Evolutionary conservation across 2,113 vertebrate genomes (phyloP).

Genomic region (Cavia aperea): DNA sequence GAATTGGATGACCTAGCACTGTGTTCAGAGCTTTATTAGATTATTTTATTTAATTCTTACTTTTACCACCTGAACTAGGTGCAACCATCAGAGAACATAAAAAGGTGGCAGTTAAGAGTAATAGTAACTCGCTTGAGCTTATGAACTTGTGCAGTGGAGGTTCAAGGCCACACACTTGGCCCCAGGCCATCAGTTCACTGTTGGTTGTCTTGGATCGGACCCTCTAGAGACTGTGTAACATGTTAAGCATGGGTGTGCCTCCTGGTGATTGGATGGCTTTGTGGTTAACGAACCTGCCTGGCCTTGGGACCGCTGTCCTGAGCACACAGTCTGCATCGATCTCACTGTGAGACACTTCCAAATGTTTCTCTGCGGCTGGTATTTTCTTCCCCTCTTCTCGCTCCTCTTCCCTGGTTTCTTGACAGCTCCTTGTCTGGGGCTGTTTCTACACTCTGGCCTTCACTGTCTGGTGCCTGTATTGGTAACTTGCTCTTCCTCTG

Average conservation of each 20-base stretch:
- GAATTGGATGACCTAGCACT: background rate
- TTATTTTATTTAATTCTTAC: conserved; percentile 22
- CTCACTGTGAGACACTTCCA: background rate
- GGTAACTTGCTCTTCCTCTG: background rate
- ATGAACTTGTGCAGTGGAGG: background rate
- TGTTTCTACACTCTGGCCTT: background rate
- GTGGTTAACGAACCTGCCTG: background rate
- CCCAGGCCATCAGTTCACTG: background rate
- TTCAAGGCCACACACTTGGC: background rate
- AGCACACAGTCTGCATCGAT: background rate
- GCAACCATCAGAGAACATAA: background rate
- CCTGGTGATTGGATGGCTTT: background rate
- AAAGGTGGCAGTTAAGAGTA: background rate
- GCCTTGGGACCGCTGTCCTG: background rate
- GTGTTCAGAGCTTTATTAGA: background rate
- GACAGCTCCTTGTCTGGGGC: background rate
- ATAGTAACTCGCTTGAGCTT: background rate
- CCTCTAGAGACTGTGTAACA: background rate
- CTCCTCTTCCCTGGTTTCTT: background rate
- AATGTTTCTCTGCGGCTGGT: background rate
- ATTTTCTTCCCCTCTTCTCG: background rate
- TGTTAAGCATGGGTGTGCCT: background rate
- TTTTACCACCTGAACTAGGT: background rate
- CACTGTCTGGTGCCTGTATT: background rate
- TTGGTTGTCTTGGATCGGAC: background rate